phyloP scores from a whole-genome alignment of 2,113 vertebrate genomes.

The Tympanuchus pallidicinctus region DNA sequence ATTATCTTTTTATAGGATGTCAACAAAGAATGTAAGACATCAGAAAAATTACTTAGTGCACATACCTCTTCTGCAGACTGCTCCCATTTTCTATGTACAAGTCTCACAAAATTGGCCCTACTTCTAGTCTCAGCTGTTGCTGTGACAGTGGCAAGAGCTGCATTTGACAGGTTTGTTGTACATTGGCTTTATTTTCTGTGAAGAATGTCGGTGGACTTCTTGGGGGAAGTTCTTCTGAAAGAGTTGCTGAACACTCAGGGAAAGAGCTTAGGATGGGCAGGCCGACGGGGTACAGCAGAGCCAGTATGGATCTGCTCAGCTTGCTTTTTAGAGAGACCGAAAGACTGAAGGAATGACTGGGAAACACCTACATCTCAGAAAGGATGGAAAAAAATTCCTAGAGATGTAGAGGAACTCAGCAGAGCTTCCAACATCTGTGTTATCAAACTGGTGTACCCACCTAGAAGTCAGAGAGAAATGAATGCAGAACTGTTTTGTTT shows the following conservation, averaged over 20 bases:
- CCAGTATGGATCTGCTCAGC: neutral
- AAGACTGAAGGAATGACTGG: neutral
- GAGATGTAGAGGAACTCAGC: neutral
- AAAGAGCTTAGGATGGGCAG: neutral
- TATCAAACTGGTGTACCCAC: neutral
- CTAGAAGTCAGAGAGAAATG: neutral
- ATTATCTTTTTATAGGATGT: neutral
- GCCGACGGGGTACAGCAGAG: neutral
- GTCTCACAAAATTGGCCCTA: neutral
- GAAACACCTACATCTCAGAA: accelerated
- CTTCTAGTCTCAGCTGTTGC: neutral
- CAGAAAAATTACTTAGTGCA: neutral
- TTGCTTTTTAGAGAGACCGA: neutral
- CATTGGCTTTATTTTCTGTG: neutral
- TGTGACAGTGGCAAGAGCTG: neutral
- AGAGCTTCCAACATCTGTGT: neutral
- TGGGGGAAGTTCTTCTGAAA: neutral
- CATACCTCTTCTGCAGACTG: accelerated
- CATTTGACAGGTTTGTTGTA: neutral
- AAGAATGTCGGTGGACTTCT: neutral
- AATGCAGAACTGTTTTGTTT: neutral
- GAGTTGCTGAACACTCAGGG: neutral
- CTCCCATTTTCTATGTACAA: neutral
- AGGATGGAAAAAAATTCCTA: neutral
- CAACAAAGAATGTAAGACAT: neutral